Base-by-base conservation (phyloP, 2,797 vertebrate genomes). In the Fundulus diaphanus region DNA sequence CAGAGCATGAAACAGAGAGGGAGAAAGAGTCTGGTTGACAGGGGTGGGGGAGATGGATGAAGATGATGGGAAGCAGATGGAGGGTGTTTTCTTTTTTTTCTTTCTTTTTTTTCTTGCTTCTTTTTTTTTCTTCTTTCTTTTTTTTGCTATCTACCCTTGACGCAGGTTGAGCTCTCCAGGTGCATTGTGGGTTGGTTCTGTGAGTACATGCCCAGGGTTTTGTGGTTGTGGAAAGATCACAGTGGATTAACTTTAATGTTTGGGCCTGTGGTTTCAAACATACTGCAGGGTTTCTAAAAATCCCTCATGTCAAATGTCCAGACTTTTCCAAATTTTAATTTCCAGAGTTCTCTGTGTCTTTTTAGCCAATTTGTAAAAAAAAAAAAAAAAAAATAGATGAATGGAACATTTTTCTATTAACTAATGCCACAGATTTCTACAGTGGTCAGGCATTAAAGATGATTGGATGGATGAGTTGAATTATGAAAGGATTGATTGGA, bases 21-120 rank as follows among this genome's bases (percentile, higher is more conserved):
- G 75, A 78, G 76, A 82, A 70, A 33, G 63, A 84, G 84, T 88
- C 63, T 82, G 85, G 75, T 44, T 84, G 85, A 89, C 82, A 78
- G 78, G 79, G 78, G 70, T 33, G 48, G 83, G 51, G 75, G 83
- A 87, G 88, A 88, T 90, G 90, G 89, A 93, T 91, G 88, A 83
- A 76, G 85, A 79, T 93, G 91, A 94, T 92, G 89, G 90, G 87
- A 93, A 93, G 86, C 92, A 93, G 92, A 93, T 93, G 93, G 88
- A 89, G 78, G 80, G 84, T 8, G 81, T 51, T 78, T 73, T 83
- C 84, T 79, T 72, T 76, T 63, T 12, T 78, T 70, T 66, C 72
- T 68, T 77, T 54, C 8, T n/a, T 27, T 54, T 49, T 49, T 49
- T 49, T n/a, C 8, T 12, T 22, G 1, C 33, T 65, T 65, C 20